phyloP scores from a whole-genome alignment of 2,888 invertebrate genomes.

The Leistus spinibarbis region DNA sequence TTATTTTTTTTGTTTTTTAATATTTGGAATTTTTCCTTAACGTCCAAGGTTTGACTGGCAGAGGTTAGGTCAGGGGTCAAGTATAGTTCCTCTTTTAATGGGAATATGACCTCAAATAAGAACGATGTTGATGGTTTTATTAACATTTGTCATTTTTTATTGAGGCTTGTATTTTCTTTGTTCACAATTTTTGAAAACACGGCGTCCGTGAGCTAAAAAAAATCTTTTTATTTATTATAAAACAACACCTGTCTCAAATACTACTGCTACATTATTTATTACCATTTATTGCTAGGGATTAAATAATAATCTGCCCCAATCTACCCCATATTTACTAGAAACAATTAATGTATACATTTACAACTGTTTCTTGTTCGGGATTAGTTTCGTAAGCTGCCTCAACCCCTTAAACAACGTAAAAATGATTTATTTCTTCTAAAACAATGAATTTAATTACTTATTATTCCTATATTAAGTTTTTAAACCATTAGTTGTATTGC shows the following conservation, averaged over 20 bases:
- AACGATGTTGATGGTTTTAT: background rate
- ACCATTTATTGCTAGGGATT: background rate
- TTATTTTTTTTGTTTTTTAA: background rate
- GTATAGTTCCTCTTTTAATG: conserved; percentile 3
- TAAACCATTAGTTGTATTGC: too few species aligned
- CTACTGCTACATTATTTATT: background rate
- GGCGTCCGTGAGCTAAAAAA: background rate
- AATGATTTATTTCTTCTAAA: too few species aligned
- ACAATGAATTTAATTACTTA: too few species aligned
- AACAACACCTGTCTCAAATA: background rate
- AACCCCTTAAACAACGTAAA: too few species aligned
- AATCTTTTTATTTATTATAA: background rate
- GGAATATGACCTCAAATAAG: conserved; percentile 4
- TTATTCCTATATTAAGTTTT: too few species aligned
- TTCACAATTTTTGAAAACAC: background rate
- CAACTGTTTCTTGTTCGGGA: too few species aligned
- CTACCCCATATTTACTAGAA: background rate
- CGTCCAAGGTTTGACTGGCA: background rate
- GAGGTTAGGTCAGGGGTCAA: conserved; percentile 6
- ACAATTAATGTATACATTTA: too few species aligned
- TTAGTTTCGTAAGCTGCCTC: too few species aligned
- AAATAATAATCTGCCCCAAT: background rate
- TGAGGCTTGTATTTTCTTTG: background rate
- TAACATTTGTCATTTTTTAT: background rate
- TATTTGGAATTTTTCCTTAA: background rate